Evolutionary conservation across 2,797 vertebrate genomes (phyloP).

Genomic region (Tiaroga cobitis): DNA sequence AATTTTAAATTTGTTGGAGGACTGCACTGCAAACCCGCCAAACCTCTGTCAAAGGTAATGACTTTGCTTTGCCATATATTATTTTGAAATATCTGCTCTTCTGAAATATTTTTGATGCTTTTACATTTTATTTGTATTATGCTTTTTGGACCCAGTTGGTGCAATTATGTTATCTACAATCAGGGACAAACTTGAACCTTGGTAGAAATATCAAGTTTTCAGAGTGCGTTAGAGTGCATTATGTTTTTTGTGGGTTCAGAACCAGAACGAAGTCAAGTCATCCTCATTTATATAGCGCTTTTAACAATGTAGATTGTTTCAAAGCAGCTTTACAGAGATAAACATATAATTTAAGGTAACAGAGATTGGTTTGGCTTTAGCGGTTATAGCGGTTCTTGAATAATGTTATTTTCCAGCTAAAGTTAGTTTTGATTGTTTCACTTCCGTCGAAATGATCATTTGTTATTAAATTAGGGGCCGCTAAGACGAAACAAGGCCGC

Average conservation of each 20-base stretch:
- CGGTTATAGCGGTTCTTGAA: too few species aligned
- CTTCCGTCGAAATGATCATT: too few species aligned
- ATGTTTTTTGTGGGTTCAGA: neutral
- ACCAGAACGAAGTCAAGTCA: neutral
- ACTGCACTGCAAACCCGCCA: constrained; percentile 87
- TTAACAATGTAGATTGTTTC: too few species aligned
- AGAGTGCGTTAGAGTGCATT: neutral
- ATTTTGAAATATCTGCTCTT: neutral
- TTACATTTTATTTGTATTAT: neutral
- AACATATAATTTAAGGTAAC: too few species aligned
- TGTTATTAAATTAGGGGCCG: too few species aligned
- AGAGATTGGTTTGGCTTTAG: too few species aligned
- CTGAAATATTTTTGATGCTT: neutral
- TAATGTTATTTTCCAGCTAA: too few species aligned
- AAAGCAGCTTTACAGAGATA: too few species aligned
- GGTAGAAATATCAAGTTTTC: neutral
- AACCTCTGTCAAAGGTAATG: constrained; percentile 81
- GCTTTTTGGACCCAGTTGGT: neutral
- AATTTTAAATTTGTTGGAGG: constrained; percentile 91
- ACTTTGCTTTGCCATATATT: neutral
- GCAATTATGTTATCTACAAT: neutral
- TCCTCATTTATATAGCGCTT: too few species aligned
- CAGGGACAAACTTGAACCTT: neutral
- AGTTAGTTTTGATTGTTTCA: too few species aligned
- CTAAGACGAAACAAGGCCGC: fast-evolving